Evolutionary conservation across 2,113 vertebrate genomes (phyloP).

Genomic region (Penelope pileata): DNA sequence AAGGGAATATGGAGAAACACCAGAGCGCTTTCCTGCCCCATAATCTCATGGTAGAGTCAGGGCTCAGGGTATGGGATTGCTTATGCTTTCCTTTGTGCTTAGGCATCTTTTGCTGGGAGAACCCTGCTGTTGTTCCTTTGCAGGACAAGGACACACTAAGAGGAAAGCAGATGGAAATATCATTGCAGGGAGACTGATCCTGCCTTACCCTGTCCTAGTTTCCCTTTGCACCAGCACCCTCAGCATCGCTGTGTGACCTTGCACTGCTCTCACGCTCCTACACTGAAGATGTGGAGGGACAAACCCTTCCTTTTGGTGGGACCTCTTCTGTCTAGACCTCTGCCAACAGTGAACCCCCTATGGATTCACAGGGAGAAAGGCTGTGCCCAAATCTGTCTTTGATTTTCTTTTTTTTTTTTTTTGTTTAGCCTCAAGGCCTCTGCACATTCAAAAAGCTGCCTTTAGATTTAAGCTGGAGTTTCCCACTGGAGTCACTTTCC

Average conservation of each 20-base stretch:
- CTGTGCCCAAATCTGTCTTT: constrained; percentile 26
- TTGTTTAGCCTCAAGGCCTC: constrained; percentile 18
- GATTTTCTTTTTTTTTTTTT: background rate
- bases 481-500: constrained; percentile 49
- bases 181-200: background rate
- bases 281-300: fast-evolving
- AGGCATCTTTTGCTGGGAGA: background rate
- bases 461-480: constrained; percentile 42
- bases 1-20: constrained; percentile 28
- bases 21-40: background rate
- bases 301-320: background rate
- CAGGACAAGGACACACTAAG: background rate
- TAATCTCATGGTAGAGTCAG: background rate
- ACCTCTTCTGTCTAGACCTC: background rate
- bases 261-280: background rate
- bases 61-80: background rate
- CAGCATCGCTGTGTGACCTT: background rate
- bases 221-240: background rate
- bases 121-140: background rate
- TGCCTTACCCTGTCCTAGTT: background rate
- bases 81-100: background rate
- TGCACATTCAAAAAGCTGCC: constrained; percentile 32
- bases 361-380: background rate
- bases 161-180: background rate
- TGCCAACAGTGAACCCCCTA: background rate